phyloP scores from a whole-genome alignment of 2,888 invertebrate genomes.

The Athetis lepigone region DNA sequence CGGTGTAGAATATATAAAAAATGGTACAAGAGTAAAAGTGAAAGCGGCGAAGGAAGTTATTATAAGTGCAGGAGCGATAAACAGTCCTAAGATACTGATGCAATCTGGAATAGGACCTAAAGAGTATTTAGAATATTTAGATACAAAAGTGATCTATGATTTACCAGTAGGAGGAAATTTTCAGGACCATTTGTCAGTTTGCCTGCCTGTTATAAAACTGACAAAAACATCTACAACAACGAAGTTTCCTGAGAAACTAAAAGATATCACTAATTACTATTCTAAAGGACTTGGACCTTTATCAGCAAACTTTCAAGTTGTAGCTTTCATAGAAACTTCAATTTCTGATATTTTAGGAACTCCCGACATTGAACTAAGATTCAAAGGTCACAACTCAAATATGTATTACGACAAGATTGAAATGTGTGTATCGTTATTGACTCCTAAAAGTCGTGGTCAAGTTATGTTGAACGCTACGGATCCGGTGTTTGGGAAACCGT shows the following conservation, averaged over 20 bases:
- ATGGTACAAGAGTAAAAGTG: constrained; percentile 80
- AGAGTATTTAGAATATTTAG: constrained; percentile 86
- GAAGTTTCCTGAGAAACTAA: constrained; percentile 82
- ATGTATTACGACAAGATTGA: constrained; percentile 87
- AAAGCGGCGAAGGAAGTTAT: constrained; percentile 82
- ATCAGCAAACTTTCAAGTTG: constrained; percentile 86
- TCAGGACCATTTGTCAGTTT: constrained; percentile 86
- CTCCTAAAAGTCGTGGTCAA: constrained; percentile 86
- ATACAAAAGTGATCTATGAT: constrained; percentile 77
- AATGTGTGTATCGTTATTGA: constrained; percentile 83
- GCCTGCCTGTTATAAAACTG: constrained; percentile 83
- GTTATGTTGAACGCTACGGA: constrained; percentile 82
- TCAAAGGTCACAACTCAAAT: constrained; percentile 85
- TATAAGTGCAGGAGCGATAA: constrained; percentile 84
- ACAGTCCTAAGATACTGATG: constrained; percentile 85
- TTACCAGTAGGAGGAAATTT: constrained; percentile 86
- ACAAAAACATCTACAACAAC: constrained; percentile 79
- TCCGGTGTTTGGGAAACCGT: constrained; percentile 81
- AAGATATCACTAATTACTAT: constrained; percentile 84
- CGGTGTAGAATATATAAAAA: constrained; percentile 83
- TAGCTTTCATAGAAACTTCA: constrained; percentile 82
- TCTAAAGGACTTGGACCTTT: constrained; percentile 83
- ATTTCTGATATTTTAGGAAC: constrained; percentile 82
- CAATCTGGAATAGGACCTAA: constrained; percentile 86
- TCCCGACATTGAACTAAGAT: constrained; percentile 85